phyloP scores from a whole-genome alignment of 2,113 vertebrate species.

The Glareola pratincola region DNA sequence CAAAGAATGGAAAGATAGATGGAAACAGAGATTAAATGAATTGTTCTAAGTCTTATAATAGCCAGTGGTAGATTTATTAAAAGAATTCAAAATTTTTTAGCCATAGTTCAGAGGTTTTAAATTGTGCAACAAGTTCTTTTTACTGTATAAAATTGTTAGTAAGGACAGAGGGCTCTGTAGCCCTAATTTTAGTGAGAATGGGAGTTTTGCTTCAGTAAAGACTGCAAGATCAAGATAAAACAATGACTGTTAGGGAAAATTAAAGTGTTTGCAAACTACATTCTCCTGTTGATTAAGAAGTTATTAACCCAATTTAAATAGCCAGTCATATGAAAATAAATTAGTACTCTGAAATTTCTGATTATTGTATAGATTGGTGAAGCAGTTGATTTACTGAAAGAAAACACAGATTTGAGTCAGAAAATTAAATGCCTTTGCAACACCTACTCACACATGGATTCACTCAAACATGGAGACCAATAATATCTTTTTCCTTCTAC shows the following conservation, averaged over 20 bases:
- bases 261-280: neutral
- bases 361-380: neutral
- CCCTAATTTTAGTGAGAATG: neutral
- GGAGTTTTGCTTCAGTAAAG: neutral
- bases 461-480: neutral
- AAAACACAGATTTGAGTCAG: neutral
- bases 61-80: neutral
- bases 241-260: neutral
- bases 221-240: neutral
- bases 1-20: neutral
- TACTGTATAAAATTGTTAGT: neutral
- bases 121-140: neutral
- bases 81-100: neutral
- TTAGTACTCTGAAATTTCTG: neutral
- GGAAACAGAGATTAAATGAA: neutral
- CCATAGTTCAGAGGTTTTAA: neutral
- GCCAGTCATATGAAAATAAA: neutral
- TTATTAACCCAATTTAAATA: neutral
- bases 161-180: neutral
- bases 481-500: neutral
- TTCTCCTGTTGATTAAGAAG: neutral
- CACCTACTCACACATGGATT: neutral
- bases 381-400: neutral
- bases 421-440: constrained; percentile 2
- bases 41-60: neutral